Base-by-base conservation (phyloP, 2,888 invertebrate genomes). In the Rugalucina vietnamica region DNA sequence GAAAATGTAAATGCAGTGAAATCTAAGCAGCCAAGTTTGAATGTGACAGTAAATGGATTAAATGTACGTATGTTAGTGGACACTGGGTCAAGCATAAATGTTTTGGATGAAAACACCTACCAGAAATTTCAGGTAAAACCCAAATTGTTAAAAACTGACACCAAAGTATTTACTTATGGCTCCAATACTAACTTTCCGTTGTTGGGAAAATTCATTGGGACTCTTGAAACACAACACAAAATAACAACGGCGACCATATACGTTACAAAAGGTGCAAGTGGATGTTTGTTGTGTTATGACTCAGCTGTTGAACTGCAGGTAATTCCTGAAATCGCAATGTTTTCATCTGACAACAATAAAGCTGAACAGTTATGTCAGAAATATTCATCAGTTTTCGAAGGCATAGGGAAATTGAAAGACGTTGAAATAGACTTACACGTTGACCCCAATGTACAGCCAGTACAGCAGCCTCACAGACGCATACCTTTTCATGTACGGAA, bases 401-500 rank as follows among this genome's bases (percentile, higher is more conserved):
- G 84, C n/a, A 77, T 87, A 34, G 81, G 80, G 0, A 88, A 87
- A 75, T 65, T 85, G 0, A 77, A 83, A 43, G 73, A 79, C 72
- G 74, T 65, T 21, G 60, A 81, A 43, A 82, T 87, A 0, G 81
- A 85, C 27, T 27, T 82, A n/a, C 81, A 88, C 74, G 83, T 85
- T 14, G 76, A 88, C 72, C 37, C 81, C 43, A 57, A 71, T 69
- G 83, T 89, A 24, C 54, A 73, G 54, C 85, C 85, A 14, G 84
- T 83, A 8, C 74, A 80, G 10, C 81, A 82, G 39, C 83, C 70
- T 18, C 87, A 87, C 57, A 70, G 85, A 32, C 71, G 85, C 5
- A 87, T 83, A 57, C 89, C 90, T 24, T 90, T 90, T 72, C 84
- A 86, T 72, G 54, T 87, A 5, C 32, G 89, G 32, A 82, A 88